Evolutionary conservation across 2,797 vertebrate genomes (phyloP).

Genomic region (Microctenopoma stevenorrisi): DNA sequence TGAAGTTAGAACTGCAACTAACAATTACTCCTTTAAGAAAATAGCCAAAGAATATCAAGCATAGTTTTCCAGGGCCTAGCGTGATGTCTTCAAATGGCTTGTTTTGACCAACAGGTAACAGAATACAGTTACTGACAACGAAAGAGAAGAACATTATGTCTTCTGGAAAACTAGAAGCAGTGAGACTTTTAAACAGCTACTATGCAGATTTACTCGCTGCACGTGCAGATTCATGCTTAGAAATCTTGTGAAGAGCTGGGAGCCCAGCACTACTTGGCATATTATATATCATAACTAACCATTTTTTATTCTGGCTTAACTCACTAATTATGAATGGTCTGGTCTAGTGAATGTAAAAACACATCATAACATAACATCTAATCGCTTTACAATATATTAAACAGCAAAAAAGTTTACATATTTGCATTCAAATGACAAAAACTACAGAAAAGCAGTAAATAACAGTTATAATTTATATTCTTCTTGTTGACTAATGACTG

Average conservation of each 20-base stretch:
- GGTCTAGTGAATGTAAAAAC: too few species aligned
- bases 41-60: not conserved
- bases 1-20: not conserved
- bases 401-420: not conserved
- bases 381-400: too few species aligned
- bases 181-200: not conserved
- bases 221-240: too few species aligned
- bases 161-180: not conserved
- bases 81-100: too few species aligned
- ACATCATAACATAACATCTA: too few species aligned
- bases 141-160: not conserved
- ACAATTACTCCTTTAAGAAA: not conserved
- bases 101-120: too few species aligned
- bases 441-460: not conserved
- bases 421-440: not conserved
- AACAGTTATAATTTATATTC: not conserved
- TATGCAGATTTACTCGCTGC: not conserved
- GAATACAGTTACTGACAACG: too few species aligned
- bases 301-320: too few species aligned
- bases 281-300: too few species aligned
- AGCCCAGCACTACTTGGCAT: too few species aligned
- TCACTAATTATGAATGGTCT: too few species aligned
- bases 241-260: too few species aligned
- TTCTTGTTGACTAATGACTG: not conserved
- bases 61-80: not conserved